phyloP scores from a whole-genome alignment of 2,888 invertebrate genomes.

The Acanthoscelides obtectus region DNA sequence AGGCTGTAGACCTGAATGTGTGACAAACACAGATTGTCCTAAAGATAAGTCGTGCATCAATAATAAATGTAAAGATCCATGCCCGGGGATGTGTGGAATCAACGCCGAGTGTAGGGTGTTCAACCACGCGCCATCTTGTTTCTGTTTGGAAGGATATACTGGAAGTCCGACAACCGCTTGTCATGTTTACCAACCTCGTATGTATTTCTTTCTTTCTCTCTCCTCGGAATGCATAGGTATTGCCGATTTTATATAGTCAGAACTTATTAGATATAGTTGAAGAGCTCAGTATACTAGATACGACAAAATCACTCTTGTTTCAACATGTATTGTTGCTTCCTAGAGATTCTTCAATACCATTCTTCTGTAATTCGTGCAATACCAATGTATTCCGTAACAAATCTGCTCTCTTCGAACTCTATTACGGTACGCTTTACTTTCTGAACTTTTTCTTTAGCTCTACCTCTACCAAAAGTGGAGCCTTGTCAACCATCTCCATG shows the following conservation, averaged over 20 bases:
- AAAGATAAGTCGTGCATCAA: constrained; percentile 74
- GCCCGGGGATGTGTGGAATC: constrained; percentile 75
- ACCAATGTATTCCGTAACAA: neutral
- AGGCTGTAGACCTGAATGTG: constrained; percentile 81
- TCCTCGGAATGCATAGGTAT: constrained; percentile 23
- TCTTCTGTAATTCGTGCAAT: no score
- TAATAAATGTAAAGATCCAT: constrained; percentile 81
- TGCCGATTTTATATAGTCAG: no score
- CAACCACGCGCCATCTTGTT: constrained; percentile 79
- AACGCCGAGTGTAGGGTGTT: constrained; percentile 75
- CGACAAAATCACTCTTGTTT: no score
- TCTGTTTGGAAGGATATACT: constrained; percentile 71
- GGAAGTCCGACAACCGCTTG: constrained; percentile 64
- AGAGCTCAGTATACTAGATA: no score
- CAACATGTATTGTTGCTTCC: no score
- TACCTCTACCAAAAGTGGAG: constrained; percentile 51
- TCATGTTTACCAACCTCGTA: constrained; percentile 41
- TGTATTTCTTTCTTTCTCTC: constrained; percentile 32
- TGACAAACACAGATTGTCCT: constrained; percentile 76
- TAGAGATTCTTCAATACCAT: no score
- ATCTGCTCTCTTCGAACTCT: neutral
- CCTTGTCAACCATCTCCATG: constrained; percentile 74
- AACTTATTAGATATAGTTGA: no score
- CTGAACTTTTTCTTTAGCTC: constrained; percentile 37
- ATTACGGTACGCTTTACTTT: constrained; percentile 1